Evolutionary conservation across 1,140 invertebrate species (phyloP).

Genomic region (Drosophila ananassae): DNA sequence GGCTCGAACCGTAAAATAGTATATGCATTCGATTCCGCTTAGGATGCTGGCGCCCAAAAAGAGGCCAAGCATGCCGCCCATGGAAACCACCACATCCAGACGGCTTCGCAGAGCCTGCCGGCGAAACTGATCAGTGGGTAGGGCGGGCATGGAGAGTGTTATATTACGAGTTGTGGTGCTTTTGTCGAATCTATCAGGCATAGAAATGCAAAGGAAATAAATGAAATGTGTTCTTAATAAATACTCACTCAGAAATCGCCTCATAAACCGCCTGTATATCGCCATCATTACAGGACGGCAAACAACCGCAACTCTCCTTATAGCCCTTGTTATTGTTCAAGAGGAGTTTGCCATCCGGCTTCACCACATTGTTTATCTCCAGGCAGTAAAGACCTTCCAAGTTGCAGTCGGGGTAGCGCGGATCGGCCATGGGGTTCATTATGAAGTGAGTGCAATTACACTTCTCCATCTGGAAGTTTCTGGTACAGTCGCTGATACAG

Average conservation of each 20-base stretch:
- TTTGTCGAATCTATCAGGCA: background rate
- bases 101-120: slow-evolving; percentile 85
- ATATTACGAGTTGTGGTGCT: slow-evolving; percentile 22
- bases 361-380: slow-evolving; percentile 56
- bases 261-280: slow-evolving; percentile 82
- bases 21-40: slow-evolving; percentile 85
- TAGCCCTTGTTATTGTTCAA: slow-evolving; percentile 28
- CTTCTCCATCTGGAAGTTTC: slow-evolving; percentile 78
- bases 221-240: too few relatives aligned
- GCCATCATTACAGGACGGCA: slow-evolving; percentile 85
- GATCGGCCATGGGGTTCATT: slow-evolving; percentile 45
- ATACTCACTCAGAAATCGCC: slow-evolving; percentile 35
- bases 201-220: too few relatives aligned
- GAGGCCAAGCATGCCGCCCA: slow-evolving; percentile 85
- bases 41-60: slow-evolving; percentile 85
- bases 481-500: slow-evolving; percentile 85
- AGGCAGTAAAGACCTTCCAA: slow-evolving; percentile 54
- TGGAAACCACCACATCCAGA: slow-evolving; percentile 83
- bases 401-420: slow-evolving; percentile 59
- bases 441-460: slow-evolving; percentile 85
- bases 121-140: slow-evolving; percentile 83
- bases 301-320: slow-evolving; percentile 74
- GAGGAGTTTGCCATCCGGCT: slow-evolving; percentile 57
- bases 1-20: slow-evolving; percentile 83
- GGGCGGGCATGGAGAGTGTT: slow-evolving; percentile 54